Base-by-base conservation (phyloP, 2,797 vertebrate genomes). In the Poeciliopsis paucimaculata region DNA sequence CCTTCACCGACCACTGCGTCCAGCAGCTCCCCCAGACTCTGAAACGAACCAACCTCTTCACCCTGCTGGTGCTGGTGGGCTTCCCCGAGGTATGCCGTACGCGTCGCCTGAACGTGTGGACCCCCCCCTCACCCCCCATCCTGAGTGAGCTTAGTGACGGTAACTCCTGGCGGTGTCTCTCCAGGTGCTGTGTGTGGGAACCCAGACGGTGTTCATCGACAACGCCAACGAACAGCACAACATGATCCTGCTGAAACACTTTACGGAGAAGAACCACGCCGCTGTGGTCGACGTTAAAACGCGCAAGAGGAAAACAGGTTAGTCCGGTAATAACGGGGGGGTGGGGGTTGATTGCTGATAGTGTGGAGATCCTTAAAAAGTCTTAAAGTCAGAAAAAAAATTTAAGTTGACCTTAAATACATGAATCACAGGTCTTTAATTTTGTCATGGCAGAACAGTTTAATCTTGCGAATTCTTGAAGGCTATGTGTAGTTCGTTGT, bases 101-200 rank as follows among this genome's bases (percentile, higher is more conserved):
- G 1, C 11, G 3, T 20, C 34, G 6, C 5, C 5, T 1, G 9
- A 18, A 15, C 43, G 13, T 1, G 9, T 34, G 55, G 0, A 1
- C 1, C 28, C 6, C 23, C 20, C 49, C 0, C 20, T 6, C 6
- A 0, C 6, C 6, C 3, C 51, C 23, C 13, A 0, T 39, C 34
- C 43, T 3, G 62, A 47, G 3, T 3, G 28, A 39, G 60, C 39
- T 64, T 15, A 18, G 26, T 41, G 49, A 68, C 47, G 45, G 15
- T 82, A 43, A 82, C 76, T 53, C 45, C 23, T 51, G 49, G 20
- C 49, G 20, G 8, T 23, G 2, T 51, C 49, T 81, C 20, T 43
- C 1, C 90, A 99, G 98, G 98, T 99, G 79, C 93, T 99, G 75
- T 99, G 98, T n/a, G 98, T 98, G 95, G 98, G 98, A 64, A 98